These are phyloP conservation scores for Lepus europaeus DNA, from an alignment of 2,113 vertebrate genomes.

Conservation along the genomic window DNA sequence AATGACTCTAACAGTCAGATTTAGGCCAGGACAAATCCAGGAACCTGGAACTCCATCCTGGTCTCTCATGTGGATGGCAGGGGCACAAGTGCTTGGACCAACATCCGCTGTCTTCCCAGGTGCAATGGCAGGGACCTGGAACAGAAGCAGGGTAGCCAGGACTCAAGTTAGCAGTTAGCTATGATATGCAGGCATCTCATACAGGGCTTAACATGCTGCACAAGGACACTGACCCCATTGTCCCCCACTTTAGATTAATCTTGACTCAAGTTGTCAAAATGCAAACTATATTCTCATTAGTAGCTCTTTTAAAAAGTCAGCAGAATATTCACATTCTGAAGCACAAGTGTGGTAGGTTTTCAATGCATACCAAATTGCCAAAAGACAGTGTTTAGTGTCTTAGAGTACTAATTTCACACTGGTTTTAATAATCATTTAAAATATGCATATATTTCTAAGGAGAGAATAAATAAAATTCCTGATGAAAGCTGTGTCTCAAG, in stretches of 20 bases:
- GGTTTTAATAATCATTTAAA: conserved; percentile 64
- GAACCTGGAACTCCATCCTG: too few species aligned
- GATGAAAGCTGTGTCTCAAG: background rate
- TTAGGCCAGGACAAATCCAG: too few species aligned
- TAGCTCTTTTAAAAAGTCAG: conserved; percentile 70
- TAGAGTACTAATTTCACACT: background rate
- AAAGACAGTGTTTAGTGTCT: conserved; percentile 65
- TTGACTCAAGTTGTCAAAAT: conserved; percentile 64
- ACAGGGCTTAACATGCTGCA: too few species aligned
- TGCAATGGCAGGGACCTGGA: too few species aligned
- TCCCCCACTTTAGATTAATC: conserved; percentile 63
- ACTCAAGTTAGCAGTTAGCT: too few species aligned
- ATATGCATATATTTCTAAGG: conserved; percentile 51
- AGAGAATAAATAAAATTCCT: background rate
- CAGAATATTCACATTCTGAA: conserved; percentile 57
- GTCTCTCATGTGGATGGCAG: too few species aligned
- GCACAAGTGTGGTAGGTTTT: conserved; percentile 28
- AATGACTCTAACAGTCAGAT: too few species aligned
- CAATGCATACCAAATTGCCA: conserved; percentile 59
- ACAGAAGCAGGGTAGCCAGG: too few species aligned
- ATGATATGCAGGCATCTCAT: too few species aligned
- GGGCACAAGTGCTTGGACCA: too few species aligned
- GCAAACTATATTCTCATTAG: conserved; percentile 67
- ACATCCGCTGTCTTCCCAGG: too few species aligned
- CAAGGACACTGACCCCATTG: too few species aligned